Conservation (phyloP, 2,888 invertebrate species). For the Flexamia atlantica region DNA sequence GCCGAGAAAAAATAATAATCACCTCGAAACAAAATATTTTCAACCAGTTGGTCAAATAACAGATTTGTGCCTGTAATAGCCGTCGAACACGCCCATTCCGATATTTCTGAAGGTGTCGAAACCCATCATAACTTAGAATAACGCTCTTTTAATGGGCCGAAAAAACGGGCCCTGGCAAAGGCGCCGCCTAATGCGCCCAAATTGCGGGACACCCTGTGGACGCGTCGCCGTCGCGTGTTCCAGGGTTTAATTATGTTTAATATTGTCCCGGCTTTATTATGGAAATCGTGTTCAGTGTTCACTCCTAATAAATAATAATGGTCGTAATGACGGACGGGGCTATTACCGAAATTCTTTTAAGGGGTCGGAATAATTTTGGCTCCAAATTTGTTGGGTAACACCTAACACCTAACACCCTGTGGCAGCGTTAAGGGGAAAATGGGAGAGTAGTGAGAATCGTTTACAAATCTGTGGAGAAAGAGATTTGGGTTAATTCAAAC, state of each 20-base stretch:
- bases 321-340: conserved; percentile 28
- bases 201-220: conserved; percentile 15
- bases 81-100: conserved; percentile 26
- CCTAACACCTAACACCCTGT: no score
- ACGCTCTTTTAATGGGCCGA: conserved; percentile 55
- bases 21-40: neutral
- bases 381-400: neutral
- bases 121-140: conserved; percentile 56
- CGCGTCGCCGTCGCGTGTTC: conserved; percentile 40
- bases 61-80: conserved; percentile 7
- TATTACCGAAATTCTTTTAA: conserved; percentile 28
- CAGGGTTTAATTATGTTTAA: conserved; percentile 57
- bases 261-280: conserved; percentile 58
- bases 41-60: neutral
- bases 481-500: no score
- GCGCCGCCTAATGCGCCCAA: conserved; percentile 49
- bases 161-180: conserved; percentile 36
- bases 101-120: conserved; percentile 56
- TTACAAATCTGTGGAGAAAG: no score
- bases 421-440: neutral
- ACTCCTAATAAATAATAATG: conserved; percentile 62
- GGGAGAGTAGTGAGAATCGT: no score
- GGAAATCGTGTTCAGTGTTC: conserved; percentile 62
- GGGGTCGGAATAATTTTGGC: conserved; percentile 29
- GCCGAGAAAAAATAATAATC: no score